phyloP scores from a whole-genome alignment of 2,113 vertebrate genomes.

The Gopherus flavomarginatus region DNA sequence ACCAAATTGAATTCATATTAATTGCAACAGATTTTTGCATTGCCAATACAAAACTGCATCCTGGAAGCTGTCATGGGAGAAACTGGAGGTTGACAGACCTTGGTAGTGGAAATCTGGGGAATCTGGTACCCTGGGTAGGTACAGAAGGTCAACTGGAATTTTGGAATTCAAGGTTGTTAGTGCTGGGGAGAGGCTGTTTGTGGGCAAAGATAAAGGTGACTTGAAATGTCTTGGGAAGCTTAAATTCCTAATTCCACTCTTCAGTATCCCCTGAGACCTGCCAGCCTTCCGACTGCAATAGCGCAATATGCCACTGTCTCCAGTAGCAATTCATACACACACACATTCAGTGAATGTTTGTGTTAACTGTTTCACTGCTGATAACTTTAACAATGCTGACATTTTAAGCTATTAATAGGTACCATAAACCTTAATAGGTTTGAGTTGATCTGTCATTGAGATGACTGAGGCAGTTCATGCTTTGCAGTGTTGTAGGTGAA shows the following conservation, averaged over 20 bases:
- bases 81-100: not conserved
- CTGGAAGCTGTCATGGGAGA: not conserved
- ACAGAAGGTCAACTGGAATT: not conserved
- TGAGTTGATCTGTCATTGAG: not conserved
- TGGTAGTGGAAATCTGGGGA: not conserved
- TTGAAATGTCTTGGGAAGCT: not conserved
- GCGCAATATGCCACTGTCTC: not conserved
- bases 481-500: not conserved
- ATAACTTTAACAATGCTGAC: not conserved
- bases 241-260: not conserved
- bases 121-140: not conserved
- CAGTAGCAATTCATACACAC: not conserved
- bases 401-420: not conserved
- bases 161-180: not conserved
- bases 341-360: not conserved
- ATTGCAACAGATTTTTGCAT: not conserved
- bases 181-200: not conserved
- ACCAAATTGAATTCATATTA: not conserved
- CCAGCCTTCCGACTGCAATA: not conserved
- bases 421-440: not conserved
- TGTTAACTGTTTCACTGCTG: not conserved
- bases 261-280: not conserved
- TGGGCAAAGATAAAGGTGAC: not conserved
- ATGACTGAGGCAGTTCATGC: not conserved
- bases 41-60: not conserved